Evolutionary conservation across 2,113 vertebrate genomes (phyloP).

Genomic region (Pelodiscus sinensis): DNA sequence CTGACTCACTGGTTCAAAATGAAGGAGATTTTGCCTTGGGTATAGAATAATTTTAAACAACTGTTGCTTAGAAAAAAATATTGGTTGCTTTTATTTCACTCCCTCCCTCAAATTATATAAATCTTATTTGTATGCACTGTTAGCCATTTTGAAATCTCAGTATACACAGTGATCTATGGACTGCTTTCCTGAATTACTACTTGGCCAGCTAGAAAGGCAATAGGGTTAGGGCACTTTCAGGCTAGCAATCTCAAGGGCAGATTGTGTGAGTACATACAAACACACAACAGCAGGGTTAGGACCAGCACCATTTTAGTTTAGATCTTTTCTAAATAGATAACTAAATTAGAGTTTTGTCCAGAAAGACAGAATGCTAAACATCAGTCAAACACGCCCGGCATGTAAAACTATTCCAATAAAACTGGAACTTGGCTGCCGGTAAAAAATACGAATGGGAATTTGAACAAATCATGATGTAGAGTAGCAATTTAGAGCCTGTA

Average conservation of each 20-base stretch:
- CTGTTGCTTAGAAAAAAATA: neutral
- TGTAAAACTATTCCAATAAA: neutral
- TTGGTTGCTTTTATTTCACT: constrained; percentile 13
- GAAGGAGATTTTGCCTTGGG: neutral
- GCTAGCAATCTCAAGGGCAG: neutral
- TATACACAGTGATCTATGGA: neutral
- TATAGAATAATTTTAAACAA: constrained; percentile 13
- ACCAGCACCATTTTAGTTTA: neutral
- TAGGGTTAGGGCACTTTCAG: neutral
- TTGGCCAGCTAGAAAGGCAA: constrained; percentile 54
- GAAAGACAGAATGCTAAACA: neutral
- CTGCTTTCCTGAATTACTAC: constrained; percentile 19
- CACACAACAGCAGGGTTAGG: neutral
- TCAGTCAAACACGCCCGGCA: neutral
- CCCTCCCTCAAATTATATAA: neutral
- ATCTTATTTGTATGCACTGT: neutral
- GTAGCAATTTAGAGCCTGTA: neutral
- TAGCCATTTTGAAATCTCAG: constrained; percentile 19
- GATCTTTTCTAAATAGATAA: neutral
- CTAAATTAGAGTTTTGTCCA: neutral
- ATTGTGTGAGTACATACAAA: neutral
- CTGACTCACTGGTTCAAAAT: constrained; percentile 11
- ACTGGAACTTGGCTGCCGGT: neutral
- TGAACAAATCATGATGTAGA: neutral
- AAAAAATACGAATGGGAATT: neutral